These are phyloP conservation scores for Zalophus californianus DNA, from an alignment of 2,797 vertebrate genomes.

Conservation along the genomic window DNA sequence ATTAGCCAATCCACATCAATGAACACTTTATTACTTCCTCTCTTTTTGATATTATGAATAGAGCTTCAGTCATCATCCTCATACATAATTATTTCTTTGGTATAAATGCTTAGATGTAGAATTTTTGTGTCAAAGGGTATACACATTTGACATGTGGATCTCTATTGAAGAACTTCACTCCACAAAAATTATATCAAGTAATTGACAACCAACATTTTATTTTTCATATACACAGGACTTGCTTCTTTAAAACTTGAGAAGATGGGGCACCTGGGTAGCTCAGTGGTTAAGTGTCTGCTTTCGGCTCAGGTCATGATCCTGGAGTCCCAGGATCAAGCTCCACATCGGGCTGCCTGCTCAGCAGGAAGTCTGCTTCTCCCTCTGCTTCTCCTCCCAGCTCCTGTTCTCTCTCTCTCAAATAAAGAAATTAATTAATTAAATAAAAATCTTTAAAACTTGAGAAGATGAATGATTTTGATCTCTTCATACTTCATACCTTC, in stretches of 20 bases:
- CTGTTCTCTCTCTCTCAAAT: background rate
- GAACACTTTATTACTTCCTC: background rate
- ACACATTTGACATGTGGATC: background rate
- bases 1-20: background rate
- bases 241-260: background rate
- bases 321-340: background rate
- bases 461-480: background rate
- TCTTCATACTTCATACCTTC: background rate
- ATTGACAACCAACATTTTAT: background rate
- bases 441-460: background rate
- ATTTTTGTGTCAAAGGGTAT: background rate
- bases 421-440: background rate
- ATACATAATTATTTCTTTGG: background rate
- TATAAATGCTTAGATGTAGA: background rate
- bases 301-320: background rate
- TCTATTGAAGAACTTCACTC: background rate
- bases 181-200: background rate
- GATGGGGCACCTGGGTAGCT: background rate
- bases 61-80: background rate
- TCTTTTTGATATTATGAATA: background rate
- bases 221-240: background rate
- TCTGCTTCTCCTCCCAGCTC: background rate
- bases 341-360: fast-evolving
- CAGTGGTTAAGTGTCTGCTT: background rate
- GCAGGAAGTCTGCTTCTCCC: background rate